Conservation (phyloP, 37 sponge, comb jelly and placozoan species). For the Chondrosia reniformis region DNA sequence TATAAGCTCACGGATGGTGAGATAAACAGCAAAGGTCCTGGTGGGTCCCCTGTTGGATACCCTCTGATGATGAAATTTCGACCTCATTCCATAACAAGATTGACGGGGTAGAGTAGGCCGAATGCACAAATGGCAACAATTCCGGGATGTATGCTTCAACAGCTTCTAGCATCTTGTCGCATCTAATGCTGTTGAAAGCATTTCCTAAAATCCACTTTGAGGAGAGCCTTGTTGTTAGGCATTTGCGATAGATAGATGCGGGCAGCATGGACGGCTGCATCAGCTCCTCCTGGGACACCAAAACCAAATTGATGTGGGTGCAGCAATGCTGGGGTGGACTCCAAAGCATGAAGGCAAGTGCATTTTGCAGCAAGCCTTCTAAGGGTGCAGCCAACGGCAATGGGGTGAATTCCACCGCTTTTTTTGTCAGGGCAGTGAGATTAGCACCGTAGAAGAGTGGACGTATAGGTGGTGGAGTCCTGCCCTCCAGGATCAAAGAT, state of each 20-base stretch:
- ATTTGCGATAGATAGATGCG: constrained; percentile 17
- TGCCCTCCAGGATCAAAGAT: constrained; percentile 27
- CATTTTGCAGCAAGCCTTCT: constrained; percentile 31
- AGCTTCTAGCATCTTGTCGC: constrained; percentile 34
- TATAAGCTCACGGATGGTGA: not conserved
- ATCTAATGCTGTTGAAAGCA: constrained; percentile 30
- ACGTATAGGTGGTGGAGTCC: constrained; percentile 23
- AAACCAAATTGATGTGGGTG: constrained; percentile 12
- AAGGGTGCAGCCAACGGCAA: constrained; percentile 42
- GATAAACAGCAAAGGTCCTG: not conserved
- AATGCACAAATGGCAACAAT: not conserved
- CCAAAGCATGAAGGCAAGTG: not conserved
- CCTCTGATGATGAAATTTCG: not conserved
- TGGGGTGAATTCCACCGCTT: constrained; percentile 35
- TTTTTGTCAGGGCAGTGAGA: constrained; percentile 26
- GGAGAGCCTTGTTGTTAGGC: not conserved
- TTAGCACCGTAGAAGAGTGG: constrained; percentile 35
- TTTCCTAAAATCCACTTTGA: constrained; percentile 31
- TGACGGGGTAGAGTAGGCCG: constrained; percentile 5
- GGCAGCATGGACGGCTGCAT: constrained; percentile 46
- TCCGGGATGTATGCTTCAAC: constrained; percentile 9
- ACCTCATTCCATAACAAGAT: not conserved
- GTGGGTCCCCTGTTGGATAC: constrained; percentile 5
- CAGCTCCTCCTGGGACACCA: constrained; percentile 20
- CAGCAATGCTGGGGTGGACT: constrained; percentile 5